Evolutionary conservation across 2,113 vertebrate species (phyloP), one percentile per base, ranked within the genome.

Genomic region (Periophthalmodon schlosseri): DNA sequence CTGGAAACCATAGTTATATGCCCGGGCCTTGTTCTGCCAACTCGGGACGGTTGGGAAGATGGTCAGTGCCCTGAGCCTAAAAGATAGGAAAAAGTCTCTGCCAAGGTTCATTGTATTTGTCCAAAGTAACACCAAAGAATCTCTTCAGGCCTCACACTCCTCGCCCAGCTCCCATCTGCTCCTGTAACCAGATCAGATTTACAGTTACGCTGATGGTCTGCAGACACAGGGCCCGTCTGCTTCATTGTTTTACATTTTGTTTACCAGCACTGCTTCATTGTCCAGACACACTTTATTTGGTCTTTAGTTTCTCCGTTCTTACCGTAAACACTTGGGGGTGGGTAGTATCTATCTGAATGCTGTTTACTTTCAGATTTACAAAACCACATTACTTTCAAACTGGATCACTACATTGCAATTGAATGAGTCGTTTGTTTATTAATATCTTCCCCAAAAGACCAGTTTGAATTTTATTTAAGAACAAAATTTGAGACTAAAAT

Each of bases 1-100:
- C 72, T 52, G 78, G 76, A 83, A 90, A 84, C 83, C 82, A 24
- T 73, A 69, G 75, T 74, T 86, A 83, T 77, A 76, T 75, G 90
- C 88, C 83, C 57, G 12, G 57, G 57, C 23, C 57, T 58, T 14
- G 57, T 24, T 58, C 80, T 81, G 77, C 76, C 79, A 65, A 58
- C 72, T 82, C 4, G 21, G 70, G 81, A 46, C 14, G 78, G 36
- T 56, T 5, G 50, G 71, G 71, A 78, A 71, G 18, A 63, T 63
- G 60, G 60, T 24, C 57, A 60, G 16, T 60, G 23, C 21, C 23
- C 52, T n/a, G 8, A 56, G 28, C 60, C 28, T 15, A 34, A 63
- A 34, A 36, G 56, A 23, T 4, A 50, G 78, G 36, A 60, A 52
- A 65, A 63, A 61, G 63, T 46, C 79, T 36, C 50, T 13, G 68